Conservation (phyloP, 2,797 vertebrate genomes). For the Danio jaintianensis region DNA sequence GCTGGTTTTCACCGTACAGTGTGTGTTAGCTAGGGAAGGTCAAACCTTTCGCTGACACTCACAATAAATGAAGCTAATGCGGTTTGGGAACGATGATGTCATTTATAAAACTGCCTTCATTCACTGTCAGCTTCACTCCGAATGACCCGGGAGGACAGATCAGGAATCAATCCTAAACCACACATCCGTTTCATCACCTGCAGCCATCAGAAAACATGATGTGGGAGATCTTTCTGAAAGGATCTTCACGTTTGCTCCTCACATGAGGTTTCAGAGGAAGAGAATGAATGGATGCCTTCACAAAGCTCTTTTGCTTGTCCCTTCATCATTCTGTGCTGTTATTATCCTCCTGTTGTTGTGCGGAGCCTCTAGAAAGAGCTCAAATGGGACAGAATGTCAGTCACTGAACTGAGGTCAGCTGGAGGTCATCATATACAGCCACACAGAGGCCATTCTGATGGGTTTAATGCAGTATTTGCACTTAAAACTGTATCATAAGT, state of each 20-base stretch:
- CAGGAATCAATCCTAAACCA: neutral
- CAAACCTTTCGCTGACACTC: neutral
- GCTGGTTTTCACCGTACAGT: neutral
- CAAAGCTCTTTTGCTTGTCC: conserved; percentile 27
- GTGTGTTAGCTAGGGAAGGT: neutral
- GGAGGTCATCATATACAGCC: neutral
- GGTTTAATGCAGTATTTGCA: too few relatives aligned
- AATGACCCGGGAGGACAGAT: neutral
- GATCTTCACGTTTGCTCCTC: neutral
- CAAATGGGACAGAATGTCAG: neutral
- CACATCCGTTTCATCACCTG: neutral
- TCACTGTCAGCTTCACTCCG: neutral
- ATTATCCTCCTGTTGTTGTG: conserved; percentile 37
- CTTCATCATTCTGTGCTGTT: neutral
- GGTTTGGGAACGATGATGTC: neutral
- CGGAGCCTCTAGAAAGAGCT: conserved; percentile 13
- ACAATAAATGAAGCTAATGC: neutral
- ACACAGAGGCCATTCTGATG: too few relatives aligned
- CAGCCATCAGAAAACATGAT: neutral
- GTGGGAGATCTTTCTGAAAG: neutral
- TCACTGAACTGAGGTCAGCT: neutral
- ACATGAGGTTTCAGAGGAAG: neutral
- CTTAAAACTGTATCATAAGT: too few relatives aligned
- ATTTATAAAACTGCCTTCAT: neutral
- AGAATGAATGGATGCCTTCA: conserved; percentile 13